Base-by-base conservation (phyloP, 35 echinoderm and acorn worm genomes). In the Chiridota heheva region DNA sequence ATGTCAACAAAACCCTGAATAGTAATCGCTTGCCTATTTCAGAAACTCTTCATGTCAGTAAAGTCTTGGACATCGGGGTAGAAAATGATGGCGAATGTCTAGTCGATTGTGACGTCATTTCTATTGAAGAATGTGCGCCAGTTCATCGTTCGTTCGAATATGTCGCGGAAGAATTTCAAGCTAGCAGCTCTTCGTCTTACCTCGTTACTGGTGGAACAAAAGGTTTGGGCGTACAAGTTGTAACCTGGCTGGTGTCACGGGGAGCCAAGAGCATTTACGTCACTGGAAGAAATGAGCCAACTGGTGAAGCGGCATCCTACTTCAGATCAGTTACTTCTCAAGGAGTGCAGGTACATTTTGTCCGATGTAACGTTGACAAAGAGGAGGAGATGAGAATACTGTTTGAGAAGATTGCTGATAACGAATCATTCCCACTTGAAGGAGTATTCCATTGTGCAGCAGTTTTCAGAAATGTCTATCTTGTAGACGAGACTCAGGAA, bases 371-470 rank as follows among this genome's bases (percentile, higher is more conserved):
- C 29, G 8, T 49, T 22, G 42, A 15, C 58, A 32, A 76, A 32
- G 72, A 76, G 36, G n/a, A 32, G 0, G 10, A 58, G 17, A 46
- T 29, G n/a, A 7, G 22, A 27, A 15, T 33, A 31, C 49, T 76
- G 38, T 32, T 90, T 5, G 5, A 24, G 39, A 12, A 67, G 3
- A 90, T 90, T 18, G 44, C 58, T 39, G 26, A 75, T 56, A 17
- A 17, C 13, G 28, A 12, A n/a, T 26, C 27, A 27, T 71, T 3
- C 30, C 80, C 70, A 25, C 45, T 87, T 24, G 5, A 30, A 33
- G 83, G 90, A 15, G 82, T 92, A 67, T 86, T 86, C 58, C 90
- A 92, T 28, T 86, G 77, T 70, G 90, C 90, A n/a, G 83, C 83
- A 3, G 51, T 74, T 1, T 92, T 73, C 60, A 51, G 39, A 15